A percentile compares a stretch with the other conserved stretches of the same genome.
These are phyloP conservation scores for Colossoma macropomum DNA, from an alignment of 2,113 vertebrate species.

Conservation along the genomic window DNA sequence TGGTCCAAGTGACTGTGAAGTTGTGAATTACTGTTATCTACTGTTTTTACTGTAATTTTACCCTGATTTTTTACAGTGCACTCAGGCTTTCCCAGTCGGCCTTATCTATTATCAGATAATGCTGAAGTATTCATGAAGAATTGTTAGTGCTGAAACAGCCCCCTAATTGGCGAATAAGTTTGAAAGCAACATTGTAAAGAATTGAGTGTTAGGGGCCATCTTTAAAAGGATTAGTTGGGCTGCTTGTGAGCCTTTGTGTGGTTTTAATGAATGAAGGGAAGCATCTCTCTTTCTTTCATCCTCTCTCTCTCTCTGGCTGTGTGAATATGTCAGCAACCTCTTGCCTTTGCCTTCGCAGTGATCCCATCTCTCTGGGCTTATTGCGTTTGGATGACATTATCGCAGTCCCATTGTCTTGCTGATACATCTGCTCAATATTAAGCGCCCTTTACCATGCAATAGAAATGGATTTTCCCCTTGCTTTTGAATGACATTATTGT, in stretches of 20 bases:
- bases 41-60: too few species aligned
- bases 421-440: constrained; percentile 39
- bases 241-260: constrained; percentile 12
- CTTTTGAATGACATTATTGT: constrained; percentile 45
- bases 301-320: neutral
- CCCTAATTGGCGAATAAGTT: constrained; percentile 24
- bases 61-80: too few species aligned
- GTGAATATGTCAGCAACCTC: constrained; percentile 8
- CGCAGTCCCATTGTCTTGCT: constrained; percentile 44
- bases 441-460: constrained; percentile 13
- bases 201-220: neutral
- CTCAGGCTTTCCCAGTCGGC: too few species aligned
- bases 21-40: too few species aligned
- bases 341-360: constrained; percentile 4
- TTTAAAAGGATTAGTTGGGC: constrained; percentile 25
- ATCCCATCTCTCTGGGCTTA: constrained; percentile 37
- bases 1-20: too few species aligned
- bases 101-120: neutral
- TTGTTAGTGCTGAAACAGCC: neutral
- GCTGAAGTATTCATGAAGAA: neutral
- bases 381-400: constrained; percentile 51
- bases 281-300: neutral
- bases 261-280: constrained; percentile 42
- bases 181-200: constrained; percentile 4
- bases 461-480: constrained; percentile 28